Conservation (phyloP, 2,888 invertebrate genomes). For the Dolomedes plantarius region DNA sequence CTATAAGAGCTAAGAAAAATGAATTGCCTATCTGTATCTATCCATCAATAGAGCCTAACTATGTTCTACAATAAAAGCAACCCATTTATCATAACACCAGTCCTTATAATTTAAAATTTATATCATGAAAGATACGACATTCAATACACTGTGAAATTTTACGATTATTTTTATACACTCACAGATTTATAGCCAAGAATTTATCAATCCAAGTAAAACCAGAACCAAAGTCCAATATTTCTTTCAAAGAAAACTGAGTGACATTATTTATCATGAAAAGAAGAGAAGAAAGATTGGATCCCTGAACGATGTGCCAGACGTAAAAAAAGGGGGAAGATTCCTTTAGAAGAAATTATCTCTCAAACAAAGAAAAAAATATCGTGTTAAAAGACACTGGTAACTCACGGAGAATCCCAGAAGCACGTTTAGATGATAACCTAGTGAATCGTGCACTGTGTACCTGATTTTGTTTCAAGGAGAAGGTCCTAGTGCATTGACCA, state of each 20-base stretch:
- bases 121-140: no score
- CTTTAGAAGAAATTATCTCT: conserved; percentile 35
- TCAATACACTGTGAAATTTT: no score
- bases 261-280: conserved; percentile 18
- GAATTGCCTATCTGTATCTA: no score
- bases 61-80: no score
- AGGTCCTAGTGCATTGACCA: conserved; percentile 55
- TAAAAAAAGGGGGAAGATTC: conserved; percentile 33
- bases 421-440: conserved; percentile 63
- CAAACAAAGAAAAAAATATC: conserved; percentile 28
- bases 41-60: no score
- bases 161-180: no score
- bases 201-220: not conserved
- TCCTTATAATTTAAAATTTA: no score
- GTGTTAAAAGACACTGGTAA: conserved; percentile 36
- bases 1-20: no score
- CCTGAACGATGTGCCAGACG: conserved; percentile 29
- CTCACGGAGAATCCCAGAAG: conserved; percentile 51
- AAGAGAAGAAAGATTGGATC: conserved; percentile 13
- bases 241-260: not conserved
- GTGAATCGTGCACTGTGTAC: conserved; percentile 58
- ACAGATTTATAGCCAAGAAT: no score
- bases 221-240: not conserved
- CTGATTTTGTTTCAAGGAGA: conserved; percentile 66
- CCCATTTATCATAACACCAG: no score